Conservation (phyloP, 2,797 vertebrate genomes). For the Sciaenops ocellatus region DNA sequence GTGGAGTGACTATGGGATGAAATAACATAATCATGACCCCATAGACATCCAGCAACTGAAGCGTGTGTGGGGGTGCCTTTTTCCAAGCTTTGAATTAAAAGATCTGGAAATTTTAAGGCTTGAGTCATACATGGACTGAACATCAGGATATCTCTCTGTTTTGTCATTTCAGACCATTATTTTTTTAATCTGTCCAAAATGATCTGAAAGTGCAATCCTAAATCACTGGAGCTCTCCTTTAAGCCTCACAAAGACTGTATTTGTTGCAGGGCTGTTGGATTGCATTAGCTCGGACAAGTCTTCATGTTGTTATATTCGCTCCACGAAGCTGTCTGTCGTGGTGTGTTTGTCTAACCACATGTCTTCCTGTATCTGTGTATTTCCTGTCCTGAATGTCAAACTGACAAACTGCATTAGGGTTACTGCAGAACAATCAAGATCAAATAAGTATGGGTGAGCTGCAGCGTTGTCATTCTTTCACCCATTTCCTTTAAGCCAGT, state of each 20-base stretch:
- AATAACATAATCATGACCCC: no score
- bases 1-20: no score
- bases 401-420: slow-evolving; percentile 65
- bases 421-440: slow-evolving; percentile 45
- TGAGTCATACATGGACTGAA: background rate
- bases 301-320: slow-evolving; percentile 32
- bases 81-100: no score
- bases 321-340: slow-evolving; percentile 36
- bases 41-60: no score
- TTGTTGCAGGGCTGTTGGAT: slow-evolving; percentile 19
- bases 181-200: background rate
- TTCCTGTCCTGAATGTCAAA: slow-evolving; percentile 64
- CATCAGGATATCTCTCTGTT: background rate
- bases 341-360: slow-evolving; percentile 50
- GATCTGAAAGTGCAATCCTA: background rate
- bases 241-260: background rate
- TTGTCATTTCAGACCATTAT: background rate
- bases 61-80: no score
- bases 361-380: slow-evolving; percentile 47
- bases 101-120: background rate
- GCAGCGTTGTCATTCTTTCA: slow-evolving; percentile 6
- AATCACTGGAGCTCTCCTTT: background rate
- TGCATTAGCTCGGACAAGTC: slow-evolving; percentile 39
- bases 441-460: slow-evolving; percentile 29
- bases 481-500: slow-evolving; percentile 12